phyloP scores from a whole-genome alignment of 2,797 vertebrate genomes.

The Carcharodon carcharias region DNA sequence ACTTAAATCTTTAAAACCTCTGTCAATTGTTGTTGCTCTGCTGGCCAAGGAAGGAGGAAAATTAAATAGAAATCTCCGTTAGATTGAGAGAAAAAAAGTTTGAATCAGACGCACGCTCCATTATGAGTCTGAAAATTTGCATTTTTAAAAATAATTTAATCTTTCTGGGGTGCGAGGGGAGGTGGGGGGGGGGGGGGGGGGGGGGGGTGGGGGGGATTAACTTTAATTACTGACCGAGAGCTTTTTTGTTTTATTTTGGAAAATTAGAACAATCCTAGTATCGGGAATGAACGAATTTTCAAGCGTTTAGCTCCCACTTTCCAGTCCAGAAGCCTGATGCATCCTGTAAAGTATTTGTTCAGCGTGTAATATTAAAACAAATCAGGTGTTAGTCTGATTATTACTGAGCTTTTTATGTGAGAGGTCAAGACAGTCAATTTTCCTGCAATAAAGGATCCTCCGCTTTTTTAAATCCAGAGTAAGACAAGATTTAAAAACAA shows the following conservation, averaged over 20 bases:
- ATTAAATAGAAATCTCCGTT: neutral
- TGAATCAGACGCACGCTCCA: neutral
- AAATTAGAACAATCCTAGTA: neutral
- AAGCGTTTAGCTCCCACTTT: neutral
- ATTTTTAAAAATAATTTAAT: neutral
- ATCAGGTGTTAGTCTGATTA: neutral
- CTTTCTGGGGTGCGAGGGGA: neutral
- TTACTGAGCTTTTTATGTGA: neutral
- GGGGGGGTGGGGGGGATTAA: neutral
- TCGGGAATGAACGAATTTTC: neutral
- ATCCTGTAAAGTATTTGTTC: neutral
- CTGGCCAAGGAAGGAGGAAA: neutral
- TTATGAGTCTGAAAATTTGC: neutral
- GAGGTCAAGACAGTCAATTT: neutral
- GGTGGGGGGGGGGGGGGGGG: too few species aligned
- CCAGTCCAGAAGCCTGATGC: neutral
- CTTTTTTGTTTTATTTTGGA: neutral
- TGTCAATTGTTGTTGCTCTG: conserved; percentile 1
- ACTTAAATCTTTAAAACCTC: conserved; percentile 52
- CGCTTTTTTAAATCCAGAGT: neutral
- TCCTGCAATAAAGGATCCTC: neutral
- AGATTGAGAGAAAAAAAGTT: neutral
- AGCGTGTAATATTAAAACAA: neutral
- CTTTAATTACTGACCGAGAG: neutral
- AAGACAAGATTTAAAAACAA: neutral